Base-by-base conservation (phyloP, 2,888 invertebrate species). In the Dasysyrphus albostriatus region DNA sequence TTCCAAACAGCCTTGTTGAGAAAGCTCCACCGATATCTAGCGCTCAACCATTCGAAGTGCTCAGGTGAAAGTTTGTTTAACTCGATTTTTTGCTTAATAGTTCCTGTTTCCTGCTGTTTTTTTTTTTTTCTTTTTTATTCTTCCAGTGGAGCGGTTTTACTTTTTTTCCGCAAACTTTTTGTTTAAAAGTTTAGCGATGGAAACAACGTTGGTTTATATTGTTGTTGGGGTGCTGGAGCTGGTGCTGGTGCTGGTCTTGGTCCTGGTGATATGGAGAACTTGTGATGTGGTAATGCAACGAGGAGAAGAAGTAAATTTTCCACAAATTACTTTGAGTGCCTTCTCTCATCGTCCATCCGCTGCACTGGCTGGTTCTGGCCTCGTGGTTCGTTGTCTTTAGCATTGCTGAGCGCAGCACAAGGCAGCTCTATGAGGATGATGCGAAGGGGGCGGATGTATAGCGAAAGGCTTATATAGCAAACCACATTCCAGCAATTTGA, bases 311-410 rank as follows among this genome's bases (percentile, higher is more conserved):
- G 88, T 88, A 89, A 89, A 90, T 89, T 90, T 90, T 91, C 89
- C 88, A 88, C 89, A 90, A 90, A 91, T 90, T 90, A 90, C 90
- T 90, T 85, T 81, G 85, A 85, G 85, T 82, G 82, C 76, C 81
- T 77, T 73, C 85, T 77, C 84, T 73, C 82, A 77, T 76, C 76
- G 82, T 76, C 76, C 84, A 70, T 85, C 79, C 76, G 61, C 37
- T 73, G 32, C 42, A 2, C 42, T 65, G 61, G 80, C 56, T 32
- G 19, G 34, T n/a, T 32, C 8, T 47, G 3, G 59, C 34, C 47
- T 42, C 16, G 1, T 7, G 16, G 29, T 32, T 47, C 16, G 16
- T n/a, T 47, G 51, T 42, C 42, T 39, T 54, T 69, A 47, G 61
- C 56, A 56, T 54, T 24, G 5, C 24, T 69, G 44, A 14, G 12